Base-by-base conservation (phyloP, 92 coral and sea anemone genomes). In the Siderastrea siderea region DNA sequence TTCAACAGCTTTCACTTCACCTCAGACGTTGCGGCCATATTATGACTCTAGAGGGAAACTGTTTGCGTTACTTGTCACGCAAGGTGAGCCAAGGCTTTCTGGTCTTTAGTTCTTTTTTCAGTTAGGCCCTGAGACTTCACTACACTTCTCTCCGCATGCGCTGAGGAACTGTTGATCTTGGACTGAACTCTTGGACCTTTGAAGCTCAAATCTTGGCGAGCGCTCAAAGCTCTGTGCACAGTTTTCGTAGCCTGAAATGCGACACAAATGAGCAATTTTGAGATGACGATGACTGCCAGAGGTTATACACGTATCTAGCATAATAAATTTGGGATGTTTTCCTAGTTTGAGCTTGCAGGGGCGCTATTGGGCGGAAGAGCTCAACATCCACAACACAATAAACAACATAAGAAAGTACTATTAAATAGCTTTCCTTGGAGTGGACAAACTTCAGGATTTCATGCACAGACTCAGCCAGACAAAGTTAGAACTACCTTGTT, bases 101-200 rank as follows among this genome's bases (percentile, higher is more conserved):
- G 87, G 43, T 64, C 83, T 17, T 69, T 77, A 46, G 91, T 47
- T 74, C 71, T 68, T 51, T 83, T 72, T 3, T 62, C 72, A 45
- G 78, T 47, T 62, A 47, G 52, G 7, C 85, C 81, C 13, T 65
- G 54, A 64, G 73, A 84, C 78, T 84, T 84, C 43, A 84, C 81
- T 16, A 74, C 62, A 52, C 87, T 84, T 74, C 73, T 84, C 38
- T 84, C 80, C 10, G 87, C 66, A 48, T 12, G 71, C 46, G 53
- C 64, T 52, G 87, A 49, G 16, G 49, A 74, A 16, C 63, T 44
- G 54, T 43, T 43, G 19, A 67, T 45, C 45, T 78, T 65, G 19
- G 99, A 82, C 9, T 86, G 44, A 13, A 97, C 91, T 11, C 98
- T 86, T 17, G 99, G 99, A 1, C 98, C 99, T 84, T 91, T 97